Conservation (phyloP, 2,797 vertebrate species). For the Dipus sagitta region DNA sequence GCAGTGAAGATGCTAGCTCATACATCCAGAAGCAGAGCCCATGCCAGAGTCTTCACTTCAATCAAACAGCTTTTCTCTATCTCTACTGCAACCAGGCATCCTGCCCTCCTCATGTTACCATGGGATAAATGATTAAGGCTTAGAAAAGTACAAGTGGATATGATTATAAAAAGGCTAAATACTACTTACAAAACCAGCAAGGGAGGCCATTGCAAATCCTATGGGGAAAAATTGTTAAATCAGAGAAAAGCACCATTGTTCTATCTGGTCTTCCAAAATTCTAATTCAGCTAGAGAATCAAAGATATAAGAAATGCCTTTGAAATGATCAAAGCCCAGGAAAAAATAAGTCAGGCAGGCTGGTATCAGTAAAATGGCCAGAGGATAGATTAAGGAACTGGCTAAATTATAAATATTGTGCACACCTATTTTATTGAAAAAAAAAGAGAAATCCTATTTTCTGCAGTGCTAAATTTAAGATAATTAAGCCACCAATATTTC, state of each 20-base stretch:
- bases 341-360: neutral
- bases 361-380: neutral
- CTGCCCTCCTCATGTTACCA: neutral
- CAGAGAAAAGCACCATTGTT: conserved; percentile 48
- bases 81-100: neutral
- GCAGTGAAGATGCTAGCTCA: neutral
- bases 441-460: neutral
- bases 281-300: conserved; percentile 57
- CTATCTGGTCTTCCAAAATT: conserved; percentile 54
- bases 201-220: neutral
- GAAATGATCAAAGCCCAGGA: neutral
- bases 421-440: neutral
- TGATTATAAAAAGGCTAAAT: conserved; percentile 69
- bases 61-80: neutral
- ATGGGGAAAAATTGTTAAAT: conserved; percentile 50
- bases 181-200: conserved; percentile 32
- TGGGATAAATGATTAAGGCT: conserved; percentile 23
- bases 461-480: conserved; percentile 15
- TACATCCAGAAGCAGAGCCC: neutral
- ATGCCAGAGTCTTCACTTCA: conserved; percentile 15
- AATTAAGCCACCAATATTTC: conserved; percentile 5
- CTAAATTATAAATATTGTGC: conserved; percentile 54
- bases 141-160: neutral
- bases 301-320: neutral
- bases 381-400: neutral